Evolutionary conservation across 2,888 invertebrate genomes (phyloP).

Genomic region (Drosophila percnosoma): DNA sequence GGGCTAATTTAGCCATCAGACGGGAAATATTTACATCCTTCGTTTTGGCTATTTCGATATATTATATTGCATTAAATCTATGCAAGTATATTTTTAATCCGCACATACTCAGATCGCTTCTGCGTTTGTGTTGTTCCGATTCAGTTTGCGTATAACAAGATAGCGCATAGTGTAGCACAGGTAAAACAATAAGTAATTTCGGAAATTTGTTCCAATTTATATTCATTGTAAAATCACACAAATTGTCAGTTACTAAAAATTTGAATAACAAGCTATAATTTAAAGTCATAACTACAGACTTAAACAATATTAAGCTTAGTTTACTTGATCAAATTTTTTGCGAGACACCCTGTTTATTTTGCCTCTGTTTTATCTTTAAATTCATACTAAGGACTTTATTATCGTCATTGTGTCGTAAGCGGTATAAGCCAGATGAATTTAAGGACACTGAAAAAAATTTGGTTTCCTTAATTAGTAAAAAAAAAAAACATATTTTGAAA

Average conservation of each 20-base stretch:
- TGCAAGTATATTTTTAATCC: background rate
- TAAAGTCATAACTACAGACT: background rate
- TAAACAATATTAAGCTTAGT: background rate
- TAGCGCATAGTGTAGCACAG: conserved; percentile 50
- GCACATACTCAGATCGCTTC: conserved; percentile 40
- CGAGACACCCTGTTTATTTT: conserved; percentile 61
- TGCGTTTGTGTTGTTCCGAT: conserved; percentile 42
- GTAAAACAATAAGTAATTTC: conserved; percentile 59
- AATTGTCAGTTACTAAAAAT: background rate
- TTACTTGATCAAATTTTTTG: conserved; percentile 2
- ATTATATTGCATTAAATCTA: too few species aligned
- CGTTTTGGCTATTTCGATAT: conserved; percentile 23
- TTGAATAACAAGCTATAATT: background rate
- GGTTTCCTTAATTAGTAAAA: background rate
- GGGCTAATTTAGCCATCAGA: conserved; percentile 11
- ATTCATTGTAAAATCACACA: conserved; percentile 33
- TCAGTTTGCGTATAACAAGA: conserved; percentile 25
- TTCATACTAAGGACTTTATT: conserved; percentile 68
- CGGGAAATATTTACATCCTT: conserved; percentile 9
- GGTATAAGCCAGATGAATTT: conserved; percentile 39
- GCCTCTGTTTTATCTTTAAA: conserved; percentile 58
- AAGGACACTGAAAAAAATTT: conserved; percentile 45
- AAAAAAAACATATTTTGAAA: background rate
- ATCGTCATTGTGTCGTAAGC: conserved; percentile 44
- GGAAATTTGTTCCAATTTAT: conserved; percentile 57